Evolutionary conservation across 2,113 vertebrate species (phyloP).

Genomic region (Chloropsis hardwickii): DNA sequence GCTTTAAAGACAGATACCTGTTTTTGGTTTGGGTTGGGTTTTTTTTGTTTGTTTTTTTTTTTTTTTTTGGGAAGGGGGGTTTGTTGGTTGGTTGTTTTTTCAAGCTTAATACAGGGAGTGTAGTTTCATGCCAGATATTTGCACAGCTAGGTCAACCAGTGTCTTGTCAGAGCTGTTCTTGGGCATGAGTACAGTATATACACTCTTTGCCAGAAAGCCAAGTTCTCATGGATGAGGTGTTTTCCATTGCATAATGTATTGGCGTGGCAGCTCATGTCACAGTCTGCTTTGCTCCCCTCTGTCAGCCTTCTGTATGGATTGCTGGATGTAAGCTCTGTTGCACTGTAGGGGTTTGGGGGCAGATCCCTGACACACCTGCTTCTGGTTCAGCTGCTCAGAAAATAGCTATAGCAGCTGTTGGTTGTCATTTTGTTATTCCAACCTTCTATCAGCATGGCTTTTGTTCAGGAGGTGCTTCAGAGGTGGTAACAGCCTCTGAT

Average conservation of each 20-base stretch:
- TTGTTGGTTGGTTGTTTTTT: background rate
- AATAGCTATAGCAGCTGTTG: background rate
- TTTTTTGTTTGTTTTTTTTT: background rate
- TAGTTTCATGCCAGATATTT: background rate
- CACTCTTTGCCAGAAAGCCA: background rate
- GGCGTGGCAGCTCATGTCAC: background rate
- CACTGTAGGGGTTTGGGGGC: background rate
- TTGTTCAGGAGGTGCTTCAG: background rate
- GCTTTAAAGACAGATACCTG: background rate
- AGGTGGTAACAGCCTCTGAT: background rate
- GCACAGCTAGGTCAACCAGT: background rate
- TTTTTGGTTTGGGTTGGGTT: background rate
- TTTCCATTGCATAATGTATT: background rate
- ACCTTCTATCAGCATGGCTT: background rate
- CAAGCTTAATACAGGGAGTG: background rate
- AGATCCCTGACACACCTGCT: background rate
- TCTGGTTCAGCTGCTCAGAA: background rate
- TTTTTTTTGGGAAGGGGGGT: too few relatives aligned
- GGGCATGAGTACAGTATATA: background rate
- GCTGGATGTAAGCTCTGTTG: background rate
- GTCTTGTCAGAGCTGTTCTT: background rate
- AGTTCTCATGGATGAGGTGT: background rate
- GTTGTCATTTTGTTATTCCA: background rate
- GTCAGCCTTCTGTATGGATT: background rate
- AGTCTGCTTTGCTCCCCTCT: background rate